Percentiles rank a stretch among this genome's conserved stretches.
phyloP scores from a whole-genome alignment of 1,140 invertebrate genomes.

The Battus philenor region DNA sequence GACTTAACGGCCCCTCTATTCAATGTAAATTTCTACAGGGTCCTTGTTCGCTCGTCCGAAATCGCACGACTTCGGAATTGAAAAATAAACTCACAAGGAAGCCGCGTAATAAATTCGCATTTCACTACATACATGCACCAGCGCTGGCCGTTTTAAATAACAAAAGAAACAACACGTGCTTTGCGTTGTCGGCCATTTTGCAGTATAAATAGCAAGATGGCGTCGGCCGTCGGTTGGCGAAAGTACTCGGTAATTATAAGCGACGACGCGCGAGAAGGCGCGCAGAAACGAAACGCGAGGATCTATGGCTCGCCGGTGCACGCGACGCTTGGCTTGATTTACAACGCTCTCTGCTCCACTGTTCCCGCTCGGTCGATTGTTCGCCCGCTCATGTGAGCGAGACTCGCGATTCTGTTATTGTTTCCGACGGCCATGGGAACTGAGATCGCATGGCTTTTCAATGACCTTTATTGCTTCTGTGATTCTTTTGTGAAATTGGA shows the following conservation, averaged over 20 bases:
- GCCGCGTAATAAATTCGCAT: constrained; percentile 5
- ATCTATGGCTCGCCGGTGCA: constrained; percentile 64
- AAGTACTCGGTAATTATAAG: constrained; percentile 72
- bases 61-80: constrained; percentile 22
- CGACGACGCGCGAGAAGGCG: constrained; percentile 51
- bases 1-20: constrained; percentile 57
- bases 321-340: constrained; percentile 71
- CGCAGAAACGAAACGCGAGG: constrained; percentile 64
- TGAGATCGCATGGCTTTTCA: constrained; percentile 34
- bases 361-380: constrained; percentile 67
- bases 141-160: constrained; percentile 41
- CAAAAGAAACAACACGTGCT: constrained; percentile 62
- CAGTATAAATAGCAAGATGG: constrained; percentile 73
- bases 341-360: constrained; percentile 67
- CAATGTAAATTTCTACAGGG: constrained; percentile 61
- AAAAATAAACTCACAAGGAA: constrained; percentile 8
- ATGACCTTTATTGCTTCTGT: constrained; percentile 48
- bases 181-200: constrained; percentile 63
- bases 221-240: constrained; percentile 66
- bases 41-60: constrained; percentile 40
- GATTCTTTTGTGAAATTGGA: constrained; percentile 29
- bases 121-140: constrained; percentile 12
- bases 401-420: constrained; percentile 62
- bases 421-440: constrained; percentile 65
- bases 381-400: constrained; percentile 58